Conservation (phyloP, 2,888 invertebrate genomes). For the Acrobeloides nanus region DNA sequence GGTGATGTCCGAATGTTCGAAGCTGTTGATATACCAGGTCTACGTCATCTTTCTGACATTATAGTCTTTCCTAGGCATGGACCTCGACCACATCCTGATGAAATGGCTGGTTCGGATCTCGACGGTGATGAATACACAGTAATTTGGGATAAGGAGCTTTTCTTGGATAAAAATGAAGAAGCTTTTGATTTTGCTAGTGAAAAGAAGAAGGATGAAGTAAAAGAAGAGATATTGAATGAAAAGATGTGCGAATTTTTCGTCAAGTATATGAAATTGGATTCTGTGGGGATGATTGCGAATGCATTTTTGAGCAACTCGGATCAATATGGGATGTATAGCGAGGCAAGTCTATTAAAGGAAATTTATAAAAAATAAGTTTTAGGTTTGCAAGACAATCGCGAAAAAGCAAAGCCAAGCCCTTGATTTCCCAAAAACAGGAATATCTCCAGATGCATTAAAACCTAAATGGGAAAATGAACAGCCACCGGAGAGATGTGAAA, state of each 20-base stretch:
- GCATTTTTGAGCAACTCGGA: conserved; percentile 53
- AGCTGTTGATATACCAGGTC: conserved; percentile 46
- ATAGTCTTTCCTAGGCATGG: conserved; percentile 56
- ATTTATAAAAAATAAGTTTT: too few species aligned
- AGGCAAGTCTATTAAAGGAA: too few species aligned
- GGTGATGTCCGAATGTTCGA: conserved; percentile 55
- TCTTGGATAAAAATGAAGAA: conserved; percentile 46
- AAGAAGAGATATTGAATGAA: too few species aligned
- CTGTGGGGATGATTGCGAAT: conserved; percentile 51
- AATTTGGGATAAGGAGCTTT: conserved; percentile 53
- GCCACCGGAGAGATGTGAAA: too few species aligned
- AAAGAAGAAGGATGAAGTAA: too few species aligned
- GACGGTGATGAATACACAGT: conserved; percentile 57
- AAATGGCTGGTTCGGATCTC: conserved; percentile 57
- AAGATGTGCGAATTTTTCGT: conserved; percentile 52
- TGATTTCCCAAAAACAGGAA: conserved; percentile 54
- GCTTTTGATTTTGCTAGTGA: conserved; percentile 43
- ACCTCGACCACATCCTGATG: conserved; percentile 55
- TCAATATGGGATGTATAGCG: conserved; percentile 37
- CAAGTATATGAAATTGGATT: conserved; percentile 51
- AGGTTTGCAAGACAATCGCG: conserved; percentile 44
- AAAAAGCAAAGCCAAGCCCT: conserved; percentile 49
- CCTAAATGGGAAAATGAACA: too few species aligned
- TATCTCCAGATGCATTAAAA: conserved; percentile 17
- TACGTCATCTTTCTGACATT: conserved; percentile 53